Evolutionary conservation across 2,113 vertebrate species (phyloP).

Genomic region (Pyxicephalus adspersus): DNA sequence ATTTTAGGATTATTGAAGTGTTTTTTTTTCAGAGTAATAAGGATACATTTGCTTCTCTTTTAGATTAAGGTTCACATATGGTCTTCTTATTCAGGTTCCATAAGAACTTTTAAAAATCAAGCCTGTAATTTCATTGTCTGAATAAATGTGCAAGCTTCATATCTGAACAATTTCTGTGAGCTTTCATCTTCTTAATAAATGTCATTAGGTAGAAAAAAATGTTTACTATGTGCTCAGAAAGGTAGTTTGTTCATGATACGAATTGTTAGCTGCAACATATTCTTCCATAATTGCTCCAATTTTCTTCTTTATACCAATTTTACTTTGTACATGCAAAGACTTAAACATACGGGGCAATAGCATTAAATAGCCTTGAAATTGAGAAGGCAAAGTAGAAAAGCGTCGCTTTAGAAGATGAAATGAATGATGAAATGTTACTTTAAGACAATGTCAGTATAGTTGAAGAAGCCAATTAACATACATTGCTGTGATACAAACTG

Average conservation of each 20-base stretch:
- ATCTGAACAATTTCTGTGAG: neutral
- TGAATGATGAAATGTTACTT: conserved; percentile 15
- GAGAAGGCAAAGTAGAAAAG: conserved; percentile 24
- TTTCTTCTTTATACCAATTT: conserved; percentile 24
- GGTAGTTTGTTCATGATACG: conserved; percentile 6
- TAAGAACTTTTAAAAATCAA: conserved; percentile 20
- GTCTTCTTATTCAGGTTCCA: too few relatives aligned
- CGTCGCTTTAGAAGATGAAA: neutral
- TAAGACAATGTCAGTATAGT: neutral
- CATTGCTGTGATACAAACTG: neutral
- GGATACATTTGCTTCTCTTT: too few relatives aligned
- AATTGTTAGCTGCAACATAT: conserved; percentile 3
- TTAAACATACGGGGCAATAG: conserved; percentile 11
- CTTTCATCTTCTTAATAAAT: conserved; percentile 54
- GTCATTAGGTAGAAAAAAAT: conserved; percentile 26
- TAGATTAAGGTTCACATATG: too few relatives aligned
- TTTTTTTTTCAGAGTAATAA: too few relatives aligned
- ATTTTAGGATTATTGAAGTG: too few relatives aligned
- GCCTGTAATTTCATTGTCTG: conserved; percentile 23
- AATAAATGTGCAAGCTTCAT: conserved; percentile 16
- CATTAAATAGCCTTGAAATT: neutral
- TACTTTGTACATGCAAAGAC: conserved; percentile 15
- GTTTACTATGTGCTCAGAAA: conserved; percentile 9
- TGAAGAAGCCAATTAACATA: conserved; percentile 16
- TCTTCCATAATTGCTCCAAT: conserved; percentile 38